These are phyloP conservation scores for Gymnogyps californianus DNA, from an alignment of 2,113 vertebrate species.

Conservation along the genomic window DNA sequence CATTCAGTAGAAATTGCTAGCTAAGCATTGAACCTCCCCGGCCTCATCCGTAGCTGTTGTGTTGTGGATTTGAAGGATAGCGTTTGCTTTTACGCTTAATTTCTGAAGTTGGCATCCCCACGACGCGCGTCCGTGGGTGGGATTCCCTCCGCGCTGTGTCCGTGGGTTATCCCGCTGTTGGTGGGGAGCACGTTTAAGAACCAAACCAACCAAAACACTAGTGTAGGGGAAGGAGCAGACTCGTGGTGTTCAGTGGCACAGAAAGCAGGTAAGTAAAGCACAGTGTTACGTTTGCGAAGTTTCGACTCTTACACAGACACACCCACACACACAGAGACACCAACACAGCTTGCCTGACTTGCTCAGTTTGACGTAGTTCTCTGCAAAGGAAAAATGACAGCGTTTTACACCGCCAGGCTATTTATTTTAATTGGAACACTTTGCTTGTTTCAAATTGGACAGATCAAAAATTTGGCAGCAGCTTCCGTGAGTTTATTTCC, in stretches of 20 bases:
- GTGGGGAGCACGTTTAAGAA: slow-evolving; percentile 17
- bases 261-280: slow-evolving; percentile 78
- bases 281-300: slow-evolving; percentile 75
- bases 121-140: neutral
- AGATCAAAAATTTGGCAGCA: slow-evolving; percentile 67
- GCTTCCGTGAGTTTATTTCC: slow-evolving; percentile 75
- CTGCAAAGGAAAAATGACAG: slow-evolving; percentile 58
- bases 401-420: slow-evolving; percentile 61
- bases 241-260: slow-evolving; percentile 72
- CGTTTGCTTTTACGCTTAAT: neutral
- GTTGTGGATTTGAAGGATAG: neutral
- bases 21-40: neutral
- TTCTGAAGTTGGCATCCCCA: neutral
- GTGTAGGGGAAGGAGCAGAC: slow-evolving; percentile 73
- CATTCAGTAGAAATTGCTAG: slow-evolving; percentile 34
- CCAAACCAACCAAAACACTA: slow-evolving; percentile 54
- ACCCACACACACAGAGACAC: slow-evolving; percentile 5
- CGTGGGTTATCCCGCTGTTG: neutral
- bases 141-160: neutral
- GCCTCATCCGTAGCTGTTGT: slow-evolving; percentile 5
- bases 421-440: slow-evolving; percentile 64
- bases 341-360: slow-evolving; percentile 66
- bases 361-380: slow-evolving; percentile 70
- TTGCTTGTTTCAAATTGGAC: slow-evolving; percentile 60
- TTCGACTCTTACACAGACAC: slow-evolving; percentile 59